Evolutionary conservation across 2,797 vertebrate species (phyloP).

Genomic region (Avahi laniger): DNA sequence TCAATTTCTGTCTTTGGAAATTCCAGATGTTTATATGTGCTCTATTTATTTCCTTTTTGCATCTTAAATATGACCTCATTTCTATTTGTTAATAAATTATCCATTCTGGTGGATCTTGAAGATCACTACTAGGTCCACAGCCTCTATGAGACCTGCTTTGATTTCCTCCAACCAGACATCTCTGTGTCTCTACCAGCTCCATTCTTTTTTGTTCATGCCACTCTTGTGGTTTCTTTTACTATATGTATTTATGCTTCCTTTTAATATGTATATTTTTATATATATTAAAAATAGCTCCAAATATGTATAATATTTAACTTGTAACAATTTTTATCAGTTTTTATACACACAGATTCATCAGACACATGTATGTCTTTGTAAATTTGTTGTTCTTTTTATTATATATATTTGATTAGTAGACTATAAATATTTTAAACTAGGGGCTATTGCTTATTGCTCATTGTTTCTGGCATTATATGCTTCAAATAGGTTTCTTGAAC

Average conservation of each 20-base stretch:
- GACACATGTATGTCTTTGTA: neutral
- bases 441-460: neutral
- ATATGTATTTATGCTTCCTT: neutral
- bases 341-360: neutral
- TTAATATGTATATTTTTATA: neutral
- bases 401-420: neutral
- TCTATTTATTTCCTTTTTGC: neutral
- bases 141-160: neutral
- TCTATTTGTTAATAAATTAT: neutral
- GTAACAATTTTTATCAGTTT: neutral
- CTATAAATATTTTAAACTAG: neutral
- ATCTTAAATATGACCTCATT: neutral
- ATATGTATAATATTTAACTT: neutral
- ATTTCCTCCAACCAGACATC: neutral
- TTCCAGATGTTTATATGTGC: neutral
- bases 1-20: neutral
- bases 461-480: neutral
- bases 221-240: neutral
- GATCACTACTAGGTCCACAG: neutral
- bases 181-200: neutral
- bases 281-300: neutral
- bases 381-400: conserved; percentile 4
- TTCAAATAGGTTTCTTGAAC: neutral
- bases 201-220: neutral
- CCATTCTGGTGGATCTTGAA: neutral